Evolutionary conservation across 2,797 vertebrate species (phyloP).

Genomic region (Phoebastria nigripes): DNA sequence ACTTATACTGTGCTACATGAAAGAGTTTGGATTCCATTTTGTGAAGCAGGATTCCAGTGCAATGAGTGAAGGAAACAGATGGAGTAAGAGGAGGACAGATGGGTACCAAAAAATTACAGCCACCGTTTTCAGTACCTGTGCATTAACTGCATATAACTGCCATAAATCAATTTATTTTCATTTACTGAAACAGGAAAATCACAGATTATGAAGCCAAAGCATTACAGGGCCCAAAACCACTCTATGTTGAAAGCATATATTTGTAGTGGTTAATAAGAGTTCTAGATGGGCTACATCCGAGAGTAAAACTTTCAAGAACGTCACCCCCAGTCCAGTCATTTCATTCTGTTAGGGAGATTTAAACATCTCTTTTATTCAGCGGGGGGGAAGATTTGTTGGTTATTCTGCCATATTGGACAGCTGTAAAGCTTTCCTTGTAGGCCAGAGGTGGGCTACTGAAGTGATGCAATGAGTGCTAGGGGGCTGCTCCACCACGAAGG

Average conservation of each 20-base stretch:
- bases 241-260: neutral
- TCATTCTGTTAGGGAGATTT: neutral
- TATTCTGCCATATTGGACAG: neutral
- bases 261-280: neutral
- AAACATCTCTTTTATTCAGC: neutral
- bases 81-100: constrained; percentile 49
- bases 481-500: neutral
- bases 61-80: constrained; percentile 74
- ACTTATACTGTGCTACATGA: constrained; percentile 58
- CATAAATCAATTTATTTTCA: constrained; percentile 39
- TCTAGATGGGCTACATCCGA: neutral
- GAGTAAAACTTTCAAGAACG: neutral
- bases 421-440: neutral
- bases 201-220: neutral
- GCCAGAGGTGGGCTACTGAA: neutral
- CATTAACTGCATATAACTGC: neutral
- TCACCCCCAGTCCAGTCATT: neutral
- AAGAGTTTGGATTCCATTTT: constrained; percentile 65
- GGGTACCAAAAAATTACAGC: constrained; percentile 30
- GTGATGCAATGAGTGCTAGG: neutral
- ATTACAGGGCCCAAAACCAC: neutral
- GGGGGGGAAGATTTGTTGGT: too few relatives aligned
- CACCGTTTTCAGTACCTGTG: neutral
- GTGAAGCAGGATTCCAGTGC: constrained; percentile 53
- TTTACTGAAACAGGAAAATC: constrained; percentile 6